phyloP scores from a whole-genome alignment of 2,113 vertebrate genomes.

The Etia nguti region DNA sequence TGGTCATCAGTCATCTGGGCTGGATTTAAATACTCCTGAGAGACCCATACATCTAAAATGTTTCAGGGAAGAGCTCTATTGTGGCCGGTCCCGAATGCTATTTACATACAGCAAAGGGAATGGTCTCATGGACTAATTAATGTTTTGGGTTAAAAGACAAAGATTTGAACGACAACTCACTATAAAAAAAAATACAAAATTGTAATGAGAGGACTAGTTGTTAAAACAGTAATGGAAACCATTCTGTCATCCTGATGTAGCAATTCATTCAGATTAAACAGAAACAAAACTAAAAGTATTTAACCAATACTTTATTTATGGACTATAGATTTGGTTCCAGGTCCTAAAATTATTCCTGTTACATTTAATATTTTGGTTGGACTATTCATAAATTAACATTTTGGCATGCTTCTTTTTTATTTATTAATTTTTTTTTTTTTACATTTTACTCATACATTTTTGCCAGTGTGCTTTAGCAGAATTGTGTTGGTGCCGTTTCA shows the following conservation, averaged over 20 bases:
- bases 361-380: background rate
- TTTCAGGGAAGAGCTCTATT: constrained; percentile 13
- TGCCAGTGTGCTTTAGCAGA: background rate
- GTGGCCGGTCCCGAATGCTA: background rate
- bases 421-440: background rate
- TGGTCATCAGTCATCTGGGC: constrained; percentile 64
- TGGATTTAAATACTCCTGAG: constrained; percentile 51
- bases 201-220: background rate
- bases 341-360: background rate
- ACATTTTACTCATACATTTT: background rate
- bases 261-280: background rate
- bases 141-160: background rate
- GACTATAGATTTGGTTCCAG: background rate
- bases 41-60: constrained; percentile 34
- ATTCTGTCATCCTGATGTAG: background rate
- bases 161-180: background rate
- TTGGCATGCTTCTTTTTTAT: background rate
- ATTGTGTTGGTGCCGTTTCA: background rate
- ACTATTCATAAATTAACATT: background rate
- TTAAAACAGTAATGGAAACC: background rate
- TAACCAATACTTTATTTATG: background rate
- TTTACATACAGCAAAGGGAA: background rate
- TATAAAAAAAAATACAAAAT: background rate
- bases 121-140: background rate
- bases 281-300: background rate